Conservation (phyloP, 2,113 vertebrate species). For the Sapajus apella region DNA sequence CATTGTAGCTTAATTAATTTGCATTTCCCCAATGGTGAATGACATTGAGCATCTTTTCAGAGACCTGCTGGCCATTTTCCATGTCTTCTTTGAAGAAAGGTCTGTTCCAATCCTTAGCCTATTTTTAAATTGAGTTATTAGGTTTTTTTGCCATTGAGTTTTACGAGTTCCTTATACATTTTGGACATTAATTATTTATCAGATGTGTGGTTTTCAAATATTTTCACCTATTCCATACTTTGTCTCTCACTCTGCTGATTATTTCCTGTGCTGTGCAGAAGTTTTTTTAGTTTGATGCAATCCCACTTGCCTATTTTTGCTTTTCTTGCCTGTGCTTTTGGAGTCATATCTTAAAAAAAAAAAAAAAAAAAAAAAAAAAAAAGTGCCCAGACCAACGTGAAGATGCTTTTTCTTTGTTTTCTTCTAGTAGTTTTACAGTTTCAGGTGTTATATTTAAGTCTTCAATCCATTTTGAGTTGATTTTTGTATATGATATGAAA, state of each 20-base stretch:
- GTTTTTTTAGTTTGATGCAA: neutral
- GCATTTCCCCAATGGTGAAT: neutral
- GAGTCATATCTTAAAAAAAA: neutral
- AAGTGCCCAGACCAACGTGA: neutral
- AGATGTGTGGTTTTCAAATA: neutral
- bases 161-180: neutral
- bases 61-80: neutral
- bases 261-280: neutral
- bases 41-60: neutral
- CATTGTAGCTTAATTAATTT: neutral
- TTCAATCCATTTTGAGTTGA: neutral
- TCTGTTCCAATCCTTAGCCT: neutral
- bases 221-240: neutral
- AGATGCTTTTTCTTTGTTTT: neutral
- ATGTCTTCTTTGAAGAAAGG: neutral
- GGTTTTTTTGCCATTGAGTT: neutral
- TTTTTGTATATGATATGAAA: neutral
- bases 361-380: neutral
- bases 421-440: neutral
- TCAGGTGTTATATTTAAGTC: neutral
- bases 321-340: neutral
- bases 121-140: neutral
- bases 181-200: neutral
- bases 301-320: neutral
- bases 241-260: neutral